Evolutionary conservation across 53 echinoderm and acorn worm genomes (phyloP), one percentile per base, ranked within the genome.

Genomic region (Henricia sp.): DNA sequence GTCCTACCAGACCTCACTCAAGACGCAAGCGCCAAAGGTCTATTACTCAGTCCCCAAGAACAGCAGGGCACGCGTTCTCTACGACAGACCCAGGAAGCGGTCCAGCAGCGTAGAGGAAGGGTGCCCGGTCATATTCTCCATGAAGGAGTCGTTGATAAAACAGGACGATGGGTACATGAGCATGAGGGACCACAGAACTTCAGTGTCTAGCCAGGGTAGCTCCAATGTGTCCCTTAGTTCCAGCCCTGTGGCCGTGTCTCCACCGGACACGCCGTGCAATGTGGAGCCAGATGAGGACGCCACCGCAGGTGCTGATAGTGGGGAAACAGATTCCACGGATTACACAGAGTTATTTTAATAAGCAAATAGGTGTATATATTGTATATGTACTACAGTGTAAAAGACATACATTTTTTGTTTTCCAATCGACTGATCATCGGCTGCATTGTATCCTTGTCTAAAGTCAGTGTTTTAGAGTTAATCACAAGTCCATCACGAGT

Each of bases 151-250:
- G 59, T 82, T 90, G 6, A 42, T 84, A 52, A 85, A 84, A 40
- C 92, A 95, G 20, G 95, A 95, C 44, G 95, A 95, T 64, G 95
- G 95, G 0, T 95, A 95, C 74, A 95, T 95, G 95, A 95, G 95
- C 48, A 95, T 95, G 95, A 95, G 90, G 71, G 95, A 95, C 63
- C 90, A 90, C 2, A 75, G 90, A 46, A 85, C 92, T 54, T 95
- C 95, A 12, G 90, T 89, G 30, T 87, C 85, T 11, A 90, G 95
- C 66, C 92, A 85, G 52, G 92, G 88, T 27, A 92, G 92, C 55
- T 86, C 86, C 8, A 67, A 67, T 33, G 20, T 86, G 86, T 86
- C 86, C 59, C 17, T 75, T 2, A 53, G 52, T 42, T 86, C 86
- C n/a, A 76, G 86, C 54, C 86, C 86, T 27, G 67, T 66, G 37